Base-by-base conservation (phyloP, 2,888 invertebrate genomes). In the Thelaira solivaga region DNA sequence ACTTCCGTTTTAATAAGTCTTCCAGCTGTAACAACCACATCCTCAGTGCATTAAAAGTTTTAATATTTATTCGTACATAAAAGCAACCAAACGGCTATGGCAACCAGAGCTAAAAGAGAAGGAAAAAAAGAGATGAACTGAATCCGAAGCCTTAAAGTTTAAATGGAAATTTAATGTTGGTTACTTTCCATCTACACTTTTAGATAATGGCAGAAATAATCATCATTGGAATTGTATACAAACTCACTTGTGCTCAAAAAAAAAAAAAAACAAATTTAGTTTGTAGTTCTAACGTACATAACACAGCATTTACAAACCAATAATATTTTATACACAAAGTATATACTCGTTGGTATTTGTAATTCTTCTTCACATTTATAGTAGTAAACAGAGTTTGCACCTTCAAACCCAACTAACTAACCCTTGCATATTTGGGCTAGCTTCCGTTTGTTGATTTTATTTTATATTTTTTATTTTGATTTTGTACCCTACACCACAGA, bases 131-230 rank as follows among this genome's bases (percentile, higher is more conserved):
- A 5, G 61, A 67, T 7, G n/a, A n/a, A n/a, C 11, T 22, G 47
- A 64, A 74, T 68, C 59, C 67, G 55, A 59, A 65, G 59, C 67
- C 67, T 68, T 61, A 68, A 74, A 67, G 67, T 74, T 74, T 61
- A 68, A 74, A 74, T 74, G 67, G 51, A 53, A 74, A 74, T 74
- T 61, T 68, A 74, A 67, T 74, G 67, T 74, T 74, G 67, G 74
- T 74, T 68, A 74, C 45, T 67, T 68, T 74, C 67, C 22, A 74
- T 61, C 74, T 68, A 29, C 43, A 74, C 67, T 69, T 51, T 41
- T 65, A 31, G 69, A 61, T 51, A 59, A 61, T 51, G 24, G 29
- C n/a, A 36, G 20, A 67, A 45, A 53, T 61, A 61, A 59, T 51
- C 67, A 74, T 68, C 65, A 68, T 65, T 53, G 59, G 24, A 41